Base-by-base conservation (phyloP, 2,797 vertebrate species). In the Ciconia nigra region DNA sequence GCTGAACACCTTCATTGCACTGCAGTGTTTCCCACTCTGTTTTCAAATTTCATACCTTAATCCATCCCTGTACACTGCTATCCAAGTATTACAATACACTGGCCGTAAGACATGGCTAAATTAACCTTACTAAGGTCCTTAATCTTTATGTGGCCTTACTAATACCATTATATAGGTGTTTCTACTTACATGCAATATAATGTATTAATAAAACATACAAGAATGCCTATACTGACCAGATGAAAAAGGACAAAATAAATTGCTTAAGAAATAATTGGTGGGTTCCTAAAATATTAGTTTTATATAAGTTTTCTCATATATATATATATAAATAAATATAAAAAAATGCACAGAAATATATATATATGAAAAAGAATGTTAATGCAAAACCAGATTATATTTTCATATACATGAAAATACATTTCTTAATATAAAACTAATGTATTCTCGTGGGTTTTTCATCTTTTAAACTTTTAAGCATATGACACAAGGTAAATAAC, bases 341-440 rank as follows among this genome's bases (percentile, higher is more conserved):
- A 39, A n/a, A n/a, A 82, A 87, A 93, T 42, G 41, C 41, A 61
- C 16, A 76, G 5, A 66, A 24, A 86, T 9, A 62, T n/a, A 24
- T 28, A 77, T 33, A 69, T 35, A 35, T n/a, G 25, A 49, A 77
- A 86, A 96, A 89, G 54, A 92, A 93, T 72, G 42, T 67, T 92
- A 92, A 89, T 69, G 82, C 11, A 84, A 95, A 96, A 66, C 2
- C 15, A 41, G 29, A 76, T 76, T 87, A 41, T 66, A 77, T 70
- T 85, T 91, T 89, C 62, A 79, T 92, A 59, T 15, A 62, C 17
- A 47, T 13, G 37, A 80, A 92, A 85, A 59, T 19, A 39, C 44
- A 80, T 57, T 89, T 87, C 57, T 91, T 83, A 84, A 87, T 83
- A 91, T 49, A 89, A 89, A 93, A 79, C 39, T 44, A 96, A 82